A percentile compares a stretch with the other conserved stretches of the same genome.
Evolutionary conservation across 2,888 invertebrate genomes (phyloP).

Genomic region (Netelia inedita): DNA sequence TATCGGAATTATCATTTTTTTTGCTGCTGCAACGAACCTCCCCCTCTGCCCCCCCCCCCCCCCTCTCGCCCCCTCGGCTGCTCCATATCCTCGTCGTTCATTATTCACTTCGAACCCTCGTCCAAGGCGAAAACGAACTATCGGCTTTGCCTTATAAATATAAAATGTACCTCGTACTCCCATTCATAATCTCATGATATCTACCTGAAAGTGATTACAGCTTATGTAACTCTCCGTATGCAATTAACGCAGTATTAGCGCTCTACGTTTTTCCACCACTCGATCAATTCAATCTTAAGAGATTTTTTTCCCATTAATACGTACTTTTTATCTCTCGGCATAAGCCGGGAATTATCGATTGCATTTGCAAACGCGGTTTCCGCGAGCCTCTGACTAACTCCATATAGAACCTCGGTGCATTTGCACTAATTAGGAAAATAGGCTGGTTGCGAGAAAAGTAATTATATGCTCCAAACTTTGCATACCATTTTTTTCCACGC

Average conservation of each 20-base stretch:
- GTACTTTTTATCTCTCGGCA: background rate
- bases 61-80: no score
- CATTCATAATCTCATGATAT: background rate
- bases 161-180: background rate
- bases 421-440: background rate
- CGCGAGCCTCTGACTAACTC: background rate
- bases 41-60: no score
- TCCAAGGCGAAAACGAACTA: no score
- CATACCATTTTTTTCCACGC: no score
- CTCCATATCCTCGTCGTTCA: no score
- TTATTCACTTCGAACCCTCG: no score
- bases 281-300: background rate
- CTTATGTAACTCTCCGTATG: background rate
- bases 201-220: background rate
- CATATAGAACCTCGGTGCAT: background rate
- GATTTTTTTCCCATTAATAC: background rate
- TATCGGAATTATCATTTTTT: no score
- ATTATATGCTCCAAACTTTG: no score
- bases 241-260: slow-evolving; percentile 15
- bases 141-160: background rate
- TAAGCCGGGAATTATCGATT: background rate
- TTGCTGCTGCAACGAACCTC: no score
- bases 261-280: background rate
- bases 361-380: background rate
- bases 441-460: background rate